phyloP scores from a whole-genome alignment of 1,140 invertebrate species.

The Eufriesea mexicana region DNA sequence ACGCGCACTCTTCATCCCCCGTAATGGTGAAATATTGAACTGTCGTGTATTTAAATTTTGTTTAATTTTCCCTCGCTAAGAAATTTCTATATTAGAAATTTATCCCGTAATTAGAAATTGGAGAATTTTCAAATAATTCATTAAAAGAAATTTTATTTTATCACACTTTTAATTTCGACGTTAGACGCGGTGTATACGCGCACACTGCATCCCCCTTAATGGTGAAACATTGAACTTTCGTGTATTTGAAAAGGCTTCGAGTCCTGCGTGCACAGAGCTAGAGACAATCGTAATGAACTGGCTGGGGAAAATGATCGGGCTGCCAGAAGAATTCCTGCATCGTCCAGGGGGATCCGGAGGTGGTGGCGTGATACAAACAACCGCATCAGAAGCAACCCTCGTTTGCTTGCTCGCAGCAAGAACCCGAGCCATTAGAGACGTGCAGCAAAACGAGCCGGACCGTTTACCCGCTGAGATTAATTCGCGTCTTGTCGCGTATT shows the following conservation, averaged over 20 bases:
- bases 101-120: too few species aligned
- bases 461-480: conserved; percentile 94
- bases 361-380: conserved; percentile 97
- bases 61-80: too few species aligned
- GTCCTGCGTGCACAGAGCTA: conserved; percentile 97
- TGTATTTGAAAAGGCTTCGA: conserved; percentile 87
- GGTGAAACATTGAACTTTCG: not conserved
- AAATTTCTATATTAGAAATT: too few species aligned
- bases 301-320: conserved; percentile 96
- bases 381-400: conserved; percentile 95
- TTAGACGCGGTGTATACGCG: too few species aligned
- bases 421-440: conserved; percentile 89
- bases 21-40: too few species aligned
- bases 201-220: not conserved
- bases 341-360: conserved; percentile 90
- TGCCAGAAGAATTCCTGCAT: conserved; percentile 95
- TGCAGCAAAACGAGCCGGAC: conserved; percentile 86
- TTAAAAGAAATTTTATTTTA: too few species aligned
- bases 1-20: too few species aligned
- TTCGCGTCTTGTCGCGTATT: conserved; percentile 95
- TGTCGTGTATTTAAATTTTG: too few species aligned
- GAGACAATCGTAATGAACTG: conserved; percentile 99
- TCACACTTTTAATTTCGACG: too few species aligned
- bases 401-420: conserved; percentile 94
- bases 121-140: too few species aligned